Evolutionary conservation across 2,113 vertebrate species (phyloP), one percentile per base, ranked within the genome.

Genomic region (Callipepla squamata): DNA sequence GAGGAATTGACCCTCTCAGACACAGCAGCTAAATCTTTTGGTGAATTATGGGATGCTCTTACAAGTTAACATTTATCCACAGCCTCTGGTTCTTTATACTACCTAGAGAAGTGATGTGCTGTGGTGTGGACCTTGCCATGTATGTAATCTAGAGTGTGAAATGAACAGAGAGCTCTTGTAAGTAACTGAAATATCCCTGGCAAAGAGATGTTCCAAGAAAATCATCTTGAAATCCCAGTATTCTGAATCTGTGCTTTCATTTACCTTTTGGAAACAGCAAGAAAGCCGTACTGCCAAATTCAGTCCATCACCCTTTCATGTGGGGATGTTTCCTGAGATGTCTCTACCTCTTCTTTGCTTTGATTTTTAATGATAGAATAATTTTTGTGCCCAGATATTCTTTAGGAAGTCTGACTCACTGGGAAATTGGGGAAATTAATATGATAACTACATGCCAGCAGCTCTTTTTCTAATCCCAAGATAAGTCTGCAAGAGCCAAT

Each of bases 41-140:
- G 44, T 94, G 85, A 96, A 90, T 91, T 91, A 86, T 75, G 36
- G 82, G 73, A 80, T 13, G 59, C 6, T 13, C 36, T 57, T 72
- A 75, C 12, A 75, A 85, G 85, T 88, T 80, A 85, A 61, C 76
- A 72, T 88, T 55, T 88, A 94, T 91, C 61, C 92, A 48, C 20
- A 83, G 44, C 23, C 73, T 74, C 12, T 40, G 50, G 67, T 80
- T 51, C 48, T 88, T 80, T 51, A 44, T 32, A 61, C 30, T 26
- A 68, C 57, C 55, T 83, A 51, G 47, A 94, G 65, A 94, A 92
- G 90, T 80, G 22, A 85, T 67, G 42, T 73, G 66, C 53, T 84
- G 61, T 65, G 57, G 80, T 90, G 65, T 86, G 79, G 87, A 85
- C 61, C 68, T 89, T 75, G 65, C 65, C 0, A 0, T 26, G 61